Conservation (phyloP, 2,888 invertebrate species). For the Volucella zonaria region DNA sequence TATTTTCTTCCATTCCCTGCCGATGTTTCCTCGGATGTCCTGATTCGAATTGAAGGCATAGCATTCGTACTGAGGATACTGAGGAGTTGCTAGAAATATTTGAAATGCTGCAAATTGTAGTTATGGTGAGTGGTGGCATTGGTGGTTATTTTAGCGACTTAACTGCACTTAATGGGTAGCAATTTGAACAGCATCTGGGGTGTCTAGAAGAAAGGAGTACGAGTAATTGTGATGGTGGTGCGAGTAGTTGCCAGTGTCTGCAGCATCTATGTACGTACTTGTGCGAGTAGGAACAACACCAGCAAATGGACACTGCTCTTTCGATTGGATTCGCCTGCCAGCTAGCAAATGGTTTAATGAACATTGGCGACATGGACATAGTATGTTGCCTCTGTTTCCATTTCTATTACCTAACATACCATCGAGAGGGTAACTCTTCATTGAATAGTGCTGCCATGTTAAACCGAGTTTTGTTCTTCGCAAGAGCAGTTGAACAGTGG, state of each 20-base stretch:
- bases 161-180: conserved; percentile 72
- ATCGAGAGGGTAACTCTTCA: neutral
- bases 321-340: conserved; percentile 39
- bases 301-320: conserved; percentile 4
- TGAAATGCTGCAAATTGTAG: too few relatives aligned
- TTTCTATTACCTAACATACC: neutral
- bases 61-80: neutral
- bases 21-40: conserved; percentile 24
- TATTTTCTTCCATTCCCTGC: conserved; percentile 47
- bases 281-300: neutral
- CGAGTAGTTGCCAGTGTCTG: conserved; percentile 61
- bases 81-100: too few relatives aligned
- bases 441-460: conserved; percentile 2
- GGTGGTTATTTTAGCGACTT: conserved; percentile 61
- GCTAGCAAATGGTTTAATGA: conserved; percentile 20
- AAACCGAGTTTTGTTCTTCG: conserved; percentile 29
- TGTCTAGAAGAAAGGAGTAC: conserved; percentile 15
- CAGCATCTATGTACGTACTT: conserved; percentile 29
- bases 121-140: conserved; percentile 3
- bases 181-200: conserved; percentile 47
- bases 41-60: neutral
- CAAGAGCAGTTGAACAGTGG: conserved; percentile 42
- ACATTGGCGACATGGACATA: neutral
- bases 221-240: conserved; percentile 22
- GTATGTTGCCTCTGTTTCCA: too few relatives aligned